Base-by-base conservation (phyloP, 2,797 vertebrate species). In the Sparus aurata region DNA sequence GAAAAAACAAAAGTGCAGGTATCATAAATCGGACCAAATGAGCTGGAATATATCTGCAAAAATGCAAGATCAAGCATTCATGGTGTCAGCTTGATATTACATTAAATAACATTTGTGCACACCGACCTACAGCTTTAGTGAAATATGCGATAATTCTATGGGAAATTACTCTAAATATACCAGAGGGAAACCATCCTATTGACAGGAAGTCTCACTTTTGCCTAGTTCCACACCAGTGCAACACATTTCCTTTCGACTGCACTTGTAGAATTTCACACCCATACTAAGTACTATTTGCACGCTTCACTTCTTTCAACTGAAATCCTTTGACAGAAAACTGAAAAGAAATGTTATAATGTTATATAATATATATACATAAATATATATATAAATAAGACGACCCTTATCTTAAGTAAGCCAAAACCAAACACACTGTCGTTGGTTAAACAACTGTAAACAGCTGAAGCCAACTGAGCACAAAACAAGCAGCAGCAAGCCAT, bases 361-460 rank as follows among this genome's bases (percentile, higher is more conserved):
- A 67, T 22, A 15, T n/a, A n/a, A n/a, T n/a, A n/a, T n/a, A n/a
- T n/a, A n/a, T n/a, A n/a, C n/a, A n/a, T n/a, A n/a, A n/a, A n/a
- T n/a, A n/a, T n/a, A n/a, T n/a, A n/a, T n/a, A n/a, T n/a, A n/a
- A n/a, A n/a, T n/a, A 27, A 49, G 3, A 12, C 22, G 12, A 16
- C 18, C 13, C 10, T 43, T 20, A 18, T 1, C 17, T 17, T 16
- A n/a, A 41, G 12, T 38, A 27, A 55, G 2, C 16, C 20, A 49
- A 20, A 25, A 23, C 6, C 9, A 63, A 58, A 65, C 12, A 66
- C 16, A 68, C 25, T 46, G 46, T 1, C 17, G 5, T 4, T 55
- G 4, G 5, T 38, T 54, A 46, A 12, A 64, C 10, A 66, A 76
- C 30, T 53, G 62, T 17, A 55, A 64, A 73, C 23, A 71, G 72